Evolutionary conservation across 2,797 vertebrate genomes (phyloP).

Genomic region (Epinephelus coioides): DNA sequence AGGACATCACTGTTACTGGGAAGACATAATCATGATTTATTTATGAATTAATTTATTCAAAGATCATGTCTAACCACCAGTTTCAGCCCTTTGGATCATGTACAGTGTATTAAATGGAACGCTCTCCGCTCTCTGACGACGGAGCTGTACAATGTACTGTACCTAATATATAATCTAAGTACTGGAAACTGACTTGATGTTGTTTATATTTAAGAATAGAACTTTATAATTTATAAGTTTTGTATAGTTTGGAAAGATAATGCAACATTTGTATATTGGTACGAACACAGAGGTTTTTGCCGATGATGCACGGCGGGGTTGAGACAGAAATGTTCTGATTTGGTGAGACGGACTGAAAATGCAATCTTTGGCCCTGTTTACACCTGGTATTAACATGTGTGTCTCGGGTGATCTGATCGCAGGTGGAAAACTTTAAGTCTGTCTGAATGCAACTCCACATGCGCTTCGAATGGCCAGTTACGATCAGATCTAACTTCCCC

Average conservation of each 20-base stretch:
- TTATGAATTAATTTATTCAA: slow-evolving; percentile 85
- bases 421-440: too few relatives aligned
- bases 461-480: too few relatives aligned
- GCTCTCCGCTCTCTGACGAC: slow-evolving; percentile 31
- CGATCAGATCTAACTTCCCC: too few relatives aligned
- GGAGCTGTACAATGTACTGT: slow-evolving; percentile 70
- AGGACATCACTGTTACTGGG: slow-evolving; percentile 70
- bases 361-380: slow-evolving; percentile 7
- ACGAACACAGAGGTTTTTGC: slow-evolving; percentile 32
- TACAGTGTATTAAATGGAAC: slow-evolving; percentile 57
- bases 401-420: too few relatives aligned
- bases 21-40: slow-evolving; percentile 83
- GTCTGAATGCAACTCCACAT: too few relatives aligned
- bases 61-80: slow-evolving; percentile 75
- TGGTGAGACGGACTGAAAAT: slow-evolving; percentile 11
- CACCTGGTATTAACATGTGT: too few relatives aligned
- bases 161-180: slow-evolving; percentile 74
- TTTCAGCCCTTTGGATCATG: slow-evolving; percentile 68
- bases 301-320: slow-evolving; percentile 20
- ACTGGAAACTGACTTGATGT: slow-evolving; percentile 82
- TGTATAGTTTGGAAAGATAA: slow-evolving; percentile 73
- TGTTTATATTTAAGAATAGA: slow-evolving; percentile 82
- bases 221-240: slow-evolving; percentile 79
- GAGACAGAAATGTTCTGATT: slow-evolving; percentile 16
- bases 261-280: slow-evolving; percentile 65